phyloP scores from a whole-genome alignment of 2,888 invertebrate species.

The Drosophila tanythrix region DNA sequence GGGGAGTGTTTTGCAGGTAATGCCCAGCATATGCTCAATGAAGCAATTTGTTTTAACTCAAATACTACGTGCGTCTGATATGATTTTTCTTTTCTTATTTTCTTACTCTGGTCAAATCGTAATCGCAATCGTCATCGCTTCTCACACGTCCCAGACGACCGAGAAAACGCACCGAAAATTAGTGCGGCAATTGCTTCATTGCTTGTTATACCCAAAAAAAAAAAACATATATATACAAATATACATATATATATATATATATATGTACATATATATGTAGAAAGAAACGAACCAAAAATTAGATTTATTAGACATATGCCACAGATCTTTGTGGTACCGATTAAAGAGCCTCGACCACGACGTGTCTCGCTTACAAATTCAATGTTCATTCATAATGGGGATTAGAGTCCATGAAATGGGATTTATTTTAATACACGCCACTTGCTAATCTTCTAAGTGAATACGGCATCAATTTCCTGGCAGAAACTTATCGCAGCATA shows the following conservation, averaged over 20 bases:
- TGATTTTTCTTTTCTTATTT: constrained; percentile 7
- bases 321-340: constrained; percentile 61
- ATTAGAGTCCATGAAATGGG: constrained; percentile 53
- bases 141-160: constrained; percentile 63
- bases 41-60: constrained; percentile 69
- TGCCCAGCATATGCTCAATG: constrained; percentile 56
- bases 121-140: constrained; percentile 53
- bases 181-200: constrained; percentile 68
- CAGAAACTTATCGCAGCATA: constrained; percentile 6
- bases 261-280: background rate
- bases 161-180: constrained; percentile 75
- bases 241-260: background rate
- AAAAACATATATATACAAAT: background rate
- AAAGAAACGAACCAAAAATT: constrained; percentile 28
- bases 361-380: constrained; percentile 66
- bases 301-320: constrained; percentile 77
- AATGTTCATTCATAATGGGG: constrained; percentile 35
- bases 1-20: constrained; percentile 44
- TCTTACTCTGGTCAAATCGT: constrained; percentile 35
- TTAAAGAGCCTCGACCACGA: constrained; percentile 48
- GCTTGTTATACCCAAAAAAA: constrained; percentile 7
- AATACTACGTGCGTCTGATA: constrained; percentile 59
- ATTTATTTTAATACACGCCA: constrained; percentile 59
- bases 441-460: constrained; percentile 55
- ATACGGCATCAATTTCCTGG: constrained; percentile 47